Evolutionary conservation across 2,888 invertebrate species (phyloP).

Genomic region (Erebia ligea): DNA sequence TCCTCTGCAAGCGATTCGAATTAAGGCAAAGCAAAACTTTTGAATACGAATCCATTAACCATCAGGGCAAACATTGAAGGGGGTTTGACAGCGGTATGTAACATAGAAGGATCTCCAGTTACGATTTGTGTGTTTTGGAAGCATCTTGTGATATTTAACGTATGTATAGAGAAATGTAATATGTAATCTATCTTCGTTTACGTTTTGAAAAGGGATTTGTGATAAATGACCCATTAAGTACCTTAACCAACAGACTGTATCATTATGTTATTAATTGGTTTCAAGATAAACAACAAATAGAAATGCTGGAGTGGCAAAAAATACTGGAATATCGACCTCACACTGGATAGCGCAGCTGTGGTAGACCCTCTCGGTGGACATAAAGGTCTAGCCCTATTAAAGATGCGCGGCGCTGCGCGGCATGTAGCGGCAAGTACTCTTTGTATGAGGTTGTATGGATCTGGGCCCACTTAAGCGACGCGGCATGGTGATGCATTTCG

Average conservation of each 20-base stretch:
- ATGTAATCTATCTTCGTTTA: constrained; percentile 10
- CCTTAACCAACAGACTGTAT: not conserved
- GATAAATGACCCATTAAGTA: not conserved
- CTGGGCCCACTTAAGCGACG: too few relatives aligned
- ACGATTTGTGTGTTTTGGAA: constrained; percentile 22
- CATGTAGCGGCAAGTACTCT: too few relatives aligned
- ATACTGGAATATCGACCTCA: too few relatives aligned
- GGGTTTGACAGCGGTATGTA: constrained; percentile 17
- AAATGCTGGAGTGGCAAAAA: too few relatives aligned
- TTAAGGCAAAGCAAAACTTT: constrained; percentile 8
- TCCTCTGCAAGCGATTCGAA: not conserved
- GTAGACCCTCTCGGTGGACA: too few relatives aligned
- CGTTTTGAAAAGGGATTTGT: constrained; percentile 6
- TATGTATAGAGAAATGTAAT: constrained; percentile 2
- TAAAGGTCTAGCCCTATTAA: too few relatives aligned
- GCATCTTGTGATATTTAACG: not conserved
- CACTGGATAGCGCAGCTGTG: too few relatives aligned
- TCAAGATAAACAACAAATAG: too few relatives aligned
- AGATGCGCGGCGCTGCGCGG: too few relatives aligned
- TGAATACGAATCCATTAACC: constrained; percentile 6
- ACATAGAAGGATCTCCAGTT: constrained; percentile 23
- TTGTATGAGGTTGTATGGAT: too few relatives aligned
- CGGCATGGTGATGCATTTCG: too few relatives aligned
- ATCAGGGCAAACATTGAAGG: constrained; percentile 6
- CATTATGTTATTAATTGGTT: too few relatives aligned